Base-by-base conservation (phyloP, 2,888 invertebrate species). In the Macrosiphum euphorbiae region DNA sequence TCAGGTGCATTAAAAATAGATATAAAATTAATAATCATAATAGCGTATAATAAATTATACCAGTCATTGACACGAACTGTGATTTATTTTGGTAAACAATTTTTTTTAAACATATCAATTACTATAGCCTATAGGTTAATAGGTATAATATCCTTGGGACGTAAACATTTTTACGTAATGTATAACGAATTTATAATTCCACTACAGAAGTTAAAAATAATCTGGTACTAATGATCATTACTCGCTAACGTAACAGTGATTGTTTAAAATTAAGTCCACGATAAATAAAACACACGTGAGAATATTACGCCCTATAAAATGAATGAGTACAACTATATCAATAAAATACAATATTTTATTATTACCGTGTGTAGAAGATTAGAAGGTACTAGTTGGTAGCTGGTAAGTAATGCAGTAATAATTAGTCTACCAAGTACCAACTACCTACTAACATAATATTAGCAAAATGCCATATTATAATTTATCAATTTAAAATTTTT, bases 71-170 rank as follows among this genome's bases (percentile, higher is more conserved):
- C 47, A 67, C n/a, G 11, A 47, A 8, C 50, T 13, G 78, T 78
- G 35, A 88, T 88, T 88, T 47, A 47, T 90, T 67, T 90, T n/a
- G 47, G n/a, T 47, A 44, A n/a, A 90, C 28, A 50, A 35, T 35
- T 47, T 67, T 47, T 26, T 88, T 88, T 28, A 28, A 78, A 78
- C 28, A 86, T 44, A n/a, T 86, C 28, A 86, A 28, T 86, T 28
- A 86, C 44, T 85, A 85, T 85, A 85, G 78, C 35, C 35, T 55
- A 16, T 52, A 55, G 20, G 78, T 86, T 47, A 47, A 44, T 47
- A 86, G 28, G 47, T 28, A 47, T 86, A 86, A 86, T 50, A 86
- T 86, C 78, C 20, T 35, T 7, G 8, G 35, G 35, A 78, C 78
- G 20, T 78, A 35, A 78, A 78, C 35, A 20, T 78, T 7, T 67